Base-by-base conservation (phyloP, 64 coral and sea anemone species). In the Pachyseris speciosa region DNA sequence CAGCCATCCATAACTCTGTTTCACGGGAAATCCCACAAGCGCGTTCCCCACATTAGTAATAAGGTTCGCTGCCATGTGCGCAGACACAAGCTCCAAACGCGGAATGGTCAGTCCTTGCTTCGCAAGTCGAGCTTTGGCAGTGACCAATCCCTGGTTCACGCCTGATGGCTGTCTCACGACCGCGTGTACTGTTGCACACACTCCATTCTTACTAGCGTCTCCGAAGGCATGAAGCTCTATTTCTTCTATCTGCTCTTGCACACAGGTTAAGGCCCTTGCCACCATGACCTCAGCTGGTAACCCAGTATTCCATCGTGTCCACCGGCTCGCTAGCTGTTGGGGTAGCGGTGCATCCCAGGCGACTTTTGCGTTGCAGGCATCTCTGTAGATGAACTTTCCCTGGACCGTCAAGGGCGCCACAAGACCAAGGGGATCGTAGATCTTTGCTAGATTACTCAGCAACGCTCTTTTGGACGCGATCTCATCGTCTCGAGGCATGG, bases 201-300 rank as follows among this genome's bases (percentile, higher is more conserved):
- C 72, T 44, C 72, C 72, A 4, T 75, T 75, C 37, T 19, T 25
- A 26, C 72, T 75, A 17, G 72, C 72, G n/a, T 81, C 60, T 30
- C 76, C 45, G 48, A 80, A 80, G 42, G 76, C 44, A 50, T 78
- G 74, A n/a, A 78, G 41, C 42, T 78, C 74, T 16, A 78, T 74
- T 22, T 11, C 13, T 39, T 47, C 42, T 3, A 78, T 45, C 16
- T 43, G 1, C 74, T 78, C 74, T 42, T 49, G 42, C 12, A 42
- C 42, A 22, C 31, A 50, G 16, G 74, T 30, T n/a, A 78, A n/a
- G 48, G 42, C 30, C 52, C 74, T 78, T 15, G 43, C 27, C 19
- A 78, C 74, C 30, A 28, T 26, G 52, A 78, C 30, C 28, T 78
- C 42, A 13, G 24, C 42, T 25, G 74, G 74, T 47, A 78, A 51